Conservation (phyloP, 2,888 invertebrate species). For the Zygogramma bicolorata region DNA sequence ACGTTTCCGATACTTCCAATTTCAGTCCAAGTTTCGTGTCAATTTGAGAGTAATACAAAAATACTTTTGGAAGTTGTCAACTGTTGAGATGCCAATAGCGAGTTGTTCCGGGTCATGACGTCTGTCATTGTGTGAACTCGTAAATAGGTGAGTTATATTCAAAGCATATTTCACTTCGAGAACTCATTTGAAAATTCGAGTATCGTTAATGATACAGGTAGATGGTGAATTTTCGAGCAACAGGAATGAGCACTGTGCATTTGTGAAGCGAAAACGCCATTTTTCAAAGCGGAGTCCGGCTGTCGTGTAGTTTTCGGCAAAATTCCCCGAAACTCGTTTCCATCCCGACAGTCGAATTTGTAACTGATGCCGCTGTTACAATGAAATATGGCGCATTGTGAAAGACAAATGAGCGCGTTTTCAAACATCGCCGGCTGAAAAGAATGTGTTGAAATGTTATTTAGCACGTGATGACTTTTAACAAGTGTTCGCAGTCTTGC, state of each 20-base stretch:
- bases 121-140: too few relatives aligned
- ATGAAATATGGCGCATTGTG: conserved; percentile 56
- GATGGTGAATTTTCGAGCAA: too few relatives aligned
- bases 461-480: conserved; percentile 55
- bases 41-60: too few relatives aligned
- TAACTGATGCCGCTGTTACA: conserved; percentile 47
- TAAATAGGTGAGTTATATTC: too few relatives aligned
- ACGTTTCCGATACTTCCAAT: too few relatives aligned
- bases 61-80: too few relatives aligned
- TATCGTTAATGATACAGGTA: too few relatives aligned
- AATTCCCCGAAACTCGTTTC: not conserved
- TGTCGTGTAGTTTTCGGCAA: not conserved
- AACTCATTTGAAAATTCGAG: too few relatives aligned
- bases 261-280: not conserved
- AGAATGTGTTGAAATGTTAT: conserved; percentile 57
- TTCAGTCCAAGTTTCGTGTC: too few relatives aligned
- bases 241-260: not conserved
- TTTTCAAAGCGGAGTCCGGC: not conserved
- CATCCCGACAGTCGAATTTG: conserved; percentile 10
- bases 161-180: too few relatives aligned
- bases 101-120: too few relatives aligned
- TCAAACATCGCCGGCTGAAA: conserved; percentile 50
- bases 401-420: conserved; percentile 57
- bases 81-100: too few relatives aligned
- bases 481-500: conserved; percentile 49